phyloP scores from a whole-genome alignment of 2,113 vertebrate genomes.

The Rhinopomastus cyanomelas region DNA sequence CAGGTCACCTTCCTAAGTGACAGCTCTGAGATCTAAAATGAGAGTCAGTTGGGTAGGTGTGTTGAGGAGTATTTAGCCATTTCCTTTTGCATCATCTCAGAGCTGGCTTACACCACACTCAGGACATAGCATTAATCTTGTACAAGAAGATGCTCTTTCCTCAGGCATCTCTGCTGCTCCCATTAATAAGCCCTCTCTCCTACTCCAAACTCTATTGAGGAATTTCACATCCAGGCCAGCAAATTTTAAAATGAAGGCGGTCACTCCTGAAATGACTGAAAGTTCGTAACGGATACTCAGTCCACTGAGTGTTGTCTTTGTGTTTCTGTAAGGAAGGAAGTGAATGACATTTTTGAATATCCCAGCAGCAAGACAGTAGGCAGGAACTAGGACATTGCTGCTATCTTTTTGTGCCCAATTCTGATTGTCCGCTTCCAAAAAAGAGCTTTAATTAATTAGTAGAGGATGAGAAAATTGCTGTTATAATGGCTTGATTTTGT shows the following conservation, averaged over 20 bases:
- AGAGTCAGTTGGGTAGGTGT: neutral
- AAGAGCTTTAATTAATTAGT: conserved; percentile 45
- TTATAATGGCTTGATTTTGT: neutral
- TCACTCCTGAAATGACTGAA: conserved; percentile 11
- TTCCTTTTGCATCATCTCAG: neutral
- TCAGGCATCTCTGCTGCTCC: neutral
- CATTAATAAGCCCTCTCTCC: neutral
- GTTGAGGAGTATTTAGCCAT: neutral
- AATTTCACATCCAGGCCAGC: conserved; percentile 8
- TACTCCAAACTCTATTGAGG: neutral
- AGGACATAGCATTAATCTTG: neutral
- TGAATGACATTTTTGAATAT: neutral
- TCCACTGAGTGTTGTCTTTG: neutral
- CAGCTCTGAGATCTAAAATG: conserved; percentile 15
- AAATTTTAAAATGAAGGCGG: conserved; percentile 40
- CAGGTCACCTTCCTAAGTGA: conserved; percentile 10
- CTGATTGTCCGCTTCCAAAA: neutral
- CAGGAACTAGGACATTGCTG: neutral
- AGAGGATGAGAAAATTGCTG: conserved; percentile 10
- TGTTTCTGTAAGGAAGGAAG: neutral
- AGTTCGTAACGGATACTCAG: conserved; percentile 9
- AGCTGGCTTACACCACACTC: neutral
- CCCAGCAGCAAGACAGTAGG: neutral
- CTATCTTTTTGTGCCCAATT: neutral
- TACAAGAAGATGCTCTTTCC: neutral